These are phyloP conservation scores for Craniophora ligustri DNA, from an alignment of 2,888 invertebrate species.

Conservation along the genomic window DNA sequence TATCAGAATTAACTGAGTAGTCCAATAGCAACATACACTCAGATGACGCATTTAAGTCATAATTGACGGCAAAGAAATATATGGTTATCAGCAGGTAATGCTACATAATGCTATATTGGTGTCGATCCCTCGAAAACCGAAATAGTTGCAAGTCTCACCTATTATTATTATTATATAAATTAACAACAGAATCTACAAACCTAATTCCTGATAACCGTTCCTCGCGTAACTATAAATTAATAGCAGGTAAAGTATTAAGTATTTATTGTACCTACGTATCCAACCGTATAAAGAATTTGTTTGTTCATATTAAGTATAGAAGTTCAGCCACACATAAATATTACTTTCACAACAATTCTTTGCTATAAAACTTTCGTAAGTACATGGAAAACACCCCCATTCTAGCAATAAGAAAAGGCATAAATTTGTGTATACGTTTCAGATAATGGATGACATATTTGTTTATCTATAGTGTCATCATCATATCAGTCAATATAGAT, in stretches of 20 bases:
- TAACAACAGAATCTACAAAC: too few relatives aligned
- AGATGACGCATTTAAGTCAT: too few relatives aligned
- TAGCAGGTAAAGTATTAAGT: conserved; percentile 10
- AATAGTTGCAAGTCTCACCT: too few relatives aligned
- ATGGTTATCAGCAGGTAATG: too few relatives aligned
- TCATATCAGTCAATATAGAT: too few relatives aligned
- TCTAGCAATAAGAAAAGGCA: conserved; percentile 6
- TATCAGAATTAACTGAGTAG: too few relatives aligned
- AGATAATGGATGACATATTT: conserved; percentile 4
- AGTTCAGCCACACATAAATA: conserved; percentile 15
- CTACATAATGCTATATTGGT: too few relatives aligned
- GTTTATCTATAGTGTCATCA: conserved; percentile 12
- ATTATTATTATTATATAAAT: too few relatives aligned
- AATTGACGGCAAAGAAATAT: too few relatives aligned
- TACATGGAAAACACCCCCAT: conserved; percentile 19
- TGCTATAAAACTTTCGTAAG: conserved; percentile 26
- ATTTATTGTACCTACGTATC: conserved; percentile 11
- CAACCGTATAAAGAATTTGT: conserved; percentile 23
- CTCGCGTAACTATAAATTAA: not conserved
- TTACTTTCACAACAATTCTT: conserved; percentile 26
- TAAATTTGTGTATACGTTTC: conserved; percentile 21
- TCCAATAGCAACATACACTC: too few relatives aligned
- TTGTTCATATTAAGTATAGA: conserved; percentile 28
- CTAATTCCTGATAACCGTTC: too few relatives aligned
- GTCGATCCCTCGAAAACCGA: too few relatives aligned